phyloP scores from a whole-genome alignment of 2,797 vertebrate species.

The Urophycis tenuis region DNA sequence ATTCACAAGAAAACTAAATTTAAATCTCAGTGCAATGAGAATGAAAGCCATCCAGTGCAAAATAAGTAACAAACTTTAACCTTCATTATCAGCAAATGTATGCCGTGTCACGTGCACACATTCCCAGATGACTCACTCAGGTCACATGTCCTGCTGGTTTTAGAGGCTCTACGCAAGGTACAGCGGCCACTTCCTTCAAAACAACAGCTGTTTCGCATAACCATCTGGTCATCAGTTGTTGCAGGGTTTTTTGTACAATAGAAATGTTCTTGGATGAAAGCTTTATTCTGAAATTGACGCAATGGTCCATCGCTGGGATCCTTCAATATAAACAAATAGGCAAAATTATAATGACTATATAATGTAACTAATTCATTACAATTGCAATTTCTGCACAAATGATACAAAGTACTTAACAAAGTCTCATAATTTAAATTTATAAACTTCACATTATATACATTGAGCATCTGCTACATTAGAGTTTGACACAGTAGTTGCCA shows the following conservation, averaged over 20 bases:
- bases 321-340: background rate
- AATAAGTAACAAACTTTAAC: background rate
- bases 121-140: background rate
- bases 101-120: background rate
- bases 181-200: background rate
- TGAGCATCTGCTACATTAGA: background rate
- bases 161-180: background rate
- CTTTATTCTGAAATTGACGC: background rate
- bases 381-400: background rate
- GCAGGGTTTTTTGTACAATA: background rate
- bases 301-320: background rate
- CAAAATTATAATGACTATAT: background rate
- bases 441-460: background rate
- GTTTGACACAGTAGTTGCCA: too few species aligned
- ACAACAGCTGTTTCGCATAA: background rate
- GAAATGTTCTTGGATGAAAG: background rate
- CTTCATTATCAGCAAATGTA: background rate
- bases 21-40: background rate
- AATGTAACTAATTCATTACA: background rate
- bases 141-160: background rate
- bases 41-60: background rate
- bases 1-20: background rate
- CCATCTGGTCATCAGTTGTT: slow-evolving; percentile 3
- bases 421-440: background rate
- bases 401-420: background rate